Conservation (phyloP, 1,140 invertebrate species). For the Diachasmimorpha longicaudata region DNA sequence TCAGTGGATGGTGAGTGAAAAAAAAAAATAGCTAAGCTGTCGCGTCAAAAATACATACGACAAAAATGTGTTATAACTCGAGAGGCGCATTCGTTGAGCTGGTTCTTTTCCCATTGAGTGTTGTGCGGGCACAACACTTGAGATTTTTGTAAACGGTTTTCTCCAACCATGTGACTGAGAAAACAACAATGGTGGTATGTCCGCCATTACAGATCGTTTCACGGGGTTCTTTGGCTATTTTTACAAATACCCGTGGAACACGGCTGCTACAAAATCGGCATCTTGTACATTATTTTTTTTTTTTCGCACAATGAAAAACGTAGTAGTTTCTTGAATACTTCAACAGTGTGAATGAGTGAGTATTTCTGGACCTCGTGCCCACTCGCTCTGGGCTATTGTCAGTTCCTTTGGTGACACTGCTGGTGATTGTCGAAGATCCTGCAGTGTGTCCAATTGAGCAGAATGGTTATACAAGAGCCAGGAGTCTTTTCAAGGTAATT, state of each 20-base stretch:
- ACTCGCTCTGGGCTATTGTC: neutral
- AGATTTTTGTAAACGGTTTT: conserved; percentile 15
- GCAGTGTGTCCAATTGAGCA: neutral
- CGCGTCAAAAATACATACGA: conserved; percentile 45
- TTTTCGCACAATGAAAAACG: conserved; percentile 8
- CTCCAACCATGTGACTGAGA: neutral
- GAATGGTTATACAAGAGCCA: neutral
- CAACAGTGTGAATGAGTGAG: neutral
- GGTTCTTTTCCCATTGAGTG: conserved; percentile 12
- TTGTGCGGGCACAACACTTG: conserved; percentile 10
- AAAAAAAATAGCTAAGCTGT: conserved; percentile 40
- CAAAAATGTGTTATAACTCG: neutral
- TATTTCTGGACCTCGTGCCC: neutral
- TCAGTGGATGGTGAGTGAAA: conserved; percentile 25
- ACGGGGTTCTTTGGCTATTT: neutral
- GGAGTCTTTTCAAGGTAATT: neutral
- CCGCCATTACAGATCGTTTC: conserved; percentile 43
- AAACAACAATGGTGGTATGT: conserved; percentile 38
- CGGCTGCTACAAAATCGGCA: conserved; percentile 13
- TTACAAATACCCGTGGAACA: conserved; percentile 11
- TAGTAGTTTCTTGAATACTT: conserved; percentile 5
- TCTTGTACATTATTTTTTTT: neutral
- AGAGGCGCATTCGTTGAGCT: neutral
- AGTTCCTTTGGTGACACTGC: neutral
- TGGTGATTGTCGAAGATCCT: neutral